phyloP scores from a whole-genome alignment of 1,140 invertebrate genomes.

The Rhagoletis pomonella region DNA sequence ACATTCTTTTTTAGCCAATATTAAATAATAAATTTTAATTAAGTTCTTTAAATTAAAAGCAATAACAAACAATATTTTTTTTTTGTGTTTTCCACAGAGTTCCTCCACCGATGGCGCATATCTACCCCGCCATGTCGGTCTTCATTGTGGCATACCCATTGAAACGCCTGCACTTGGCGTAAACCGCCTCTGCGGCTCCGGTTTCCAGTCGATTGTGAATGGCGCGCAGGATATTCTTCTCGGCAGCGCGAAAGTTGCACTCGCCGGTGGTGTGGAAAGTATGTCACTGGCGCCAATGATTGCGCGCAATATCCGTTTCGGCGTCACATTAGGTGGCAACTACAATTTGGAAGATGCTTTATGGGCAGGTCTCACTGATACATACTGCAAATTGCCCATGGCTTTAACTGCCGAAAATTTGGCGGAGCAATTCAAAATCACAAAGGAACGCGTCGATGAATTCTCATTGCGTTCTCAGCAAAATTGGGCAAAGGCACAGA shows the following conservation, averaged over 20 bases:
- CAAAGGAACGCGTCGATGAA: conserved; percentile 89
- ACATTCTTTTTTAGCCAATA: no score
- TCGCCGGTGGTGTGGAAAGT: conserved; percentile 95
- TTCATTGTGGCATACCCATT: conserved; percentile 89
- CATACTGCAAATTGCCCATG: conserved; percentile 95
- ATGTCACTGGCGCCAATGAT: conserved; percentile 97
- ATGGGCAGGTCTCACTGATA: conserved; percentile 94
- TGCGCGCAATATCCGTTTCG: conserved; percentile 93
- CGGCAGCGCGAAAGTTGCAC: conserved; percentile 90
- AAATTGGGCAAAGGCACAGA: conserved; percentile 89
- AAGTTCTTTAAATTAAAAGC: no score
- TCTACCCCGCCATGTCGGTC: conserved; percentile 88
- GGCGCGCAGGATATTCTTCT: conserved; percentile 93
- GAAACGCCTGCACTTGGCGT: conserved; percentile 88
- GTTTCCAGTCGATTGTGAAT: conserved; percentile 95
- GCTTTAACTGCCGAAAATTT: conserved; percentile 98
- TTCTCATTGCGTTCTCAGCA: conserved; percentile 91
- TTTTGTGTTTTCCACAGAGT: conserved; percentile 56
- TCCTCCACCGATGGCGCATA: conserved; percentile 89
- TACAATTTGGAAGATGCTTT: conserved; percentile 92
- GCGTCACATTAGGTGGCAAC: conserved; percentile 87
- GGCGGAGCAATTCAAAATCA: conserved; percentile 91
- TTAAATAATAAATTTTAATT: no score
- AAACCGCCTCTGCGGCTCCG: conserved; percentile 95
- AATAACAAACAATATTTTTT: background rate